phyloP scores from a whole-genome alignment of 2,113 vertebrate species.

The Spermophilus dauricus region DNA sequence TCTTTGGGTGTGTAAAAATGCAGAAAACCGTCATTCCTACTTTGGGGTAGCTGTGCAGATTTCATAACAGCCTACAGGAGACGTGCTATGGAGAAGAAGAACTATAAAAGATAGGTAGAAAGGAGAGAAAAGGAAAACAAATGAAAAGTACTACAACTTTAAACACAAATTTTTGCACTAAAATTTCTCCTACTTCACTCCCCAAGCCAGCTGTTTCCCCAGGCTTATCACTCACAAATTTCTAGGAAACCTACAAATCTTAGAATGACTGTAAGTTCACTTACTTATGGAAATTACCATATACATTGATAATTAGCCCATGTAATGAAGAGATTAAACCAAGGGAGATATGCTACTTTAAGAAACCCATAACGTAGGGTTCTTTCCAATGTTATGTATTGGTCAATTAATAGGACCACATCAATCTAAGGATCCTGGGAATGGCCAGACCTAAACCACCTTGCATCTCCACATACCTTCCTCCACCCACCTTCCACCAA shows the following conservation, averaged over 20 bases:
- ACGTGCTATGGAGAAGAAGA: neutral
- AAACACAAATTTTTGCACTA: neutral
- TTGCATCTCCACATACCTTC: neutral
- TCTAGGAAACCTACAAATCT: neutral
- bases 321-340: neutral
- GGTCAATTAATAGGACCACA: neutral
- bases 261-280: neutral
- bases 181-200: neutral
- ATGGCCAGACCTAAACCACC: neutral
- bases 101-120: neutral
- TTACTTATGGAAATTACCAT: neutral
- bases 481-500: neutral
- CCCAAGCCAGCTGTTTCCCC: neutral
- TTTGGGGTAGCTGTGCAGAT: neutral
- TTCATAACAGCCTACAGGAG: neutral
- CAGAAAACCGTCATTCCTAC: neutral
- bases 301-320: neutral
- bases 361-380: neutral
- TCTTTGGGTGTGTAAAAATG: conserved; percentile 27
- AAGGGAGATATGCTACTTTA: neutral
- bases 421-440: neutral
- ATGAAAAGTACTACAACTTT: neutral
- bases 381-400: neutral
- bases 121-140: neutral
- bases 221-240: neutral